Conservation (phyloP, 2,888 invertebrate species). For the Encarsia formosa region DNA sequence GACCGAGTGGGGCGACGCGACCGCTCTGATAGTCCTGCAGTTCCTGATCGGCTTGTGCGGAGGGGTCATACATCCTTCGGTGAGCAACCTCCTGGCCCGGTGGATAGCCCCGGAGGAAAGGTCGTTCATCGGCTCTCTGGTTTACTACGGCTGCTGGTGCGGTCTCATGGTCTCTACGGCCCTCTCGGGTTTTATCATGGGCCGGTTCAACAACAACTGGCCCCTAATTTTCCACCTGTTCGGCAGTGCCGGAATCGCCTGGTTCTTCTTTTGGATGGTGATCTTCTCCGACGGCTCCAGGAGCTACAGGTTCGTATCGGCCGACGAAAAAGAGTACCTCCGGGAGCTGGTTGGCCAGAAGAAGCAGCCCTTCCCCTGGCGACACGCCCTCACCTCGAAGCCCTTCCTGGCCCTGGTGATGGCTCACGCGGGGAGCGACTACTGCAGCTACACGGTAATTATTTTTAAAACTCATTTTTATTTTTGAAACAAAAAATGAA, state of each 20-base stretch:
- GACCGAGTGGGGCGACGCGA: slow-evolving; percentile 61
- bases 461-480: too few relatives aligned
- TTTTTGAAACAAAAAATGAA: too few relatives aligned
- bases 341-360: slow-evolving; percentile 27
- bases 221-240: slow-evolving; percentile 73
- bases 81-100: slow-evolving; percentile 69
- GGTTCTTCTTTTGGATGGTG: slow-evolving; percentile 64
- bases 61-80: slow-evolving; percentile 75
- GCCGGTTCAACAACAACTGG: slow-evolving; percentile 59
- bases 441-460: slow-evolving; percentile 25
- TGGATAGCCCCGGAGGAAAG: slow-evolving; percentile 74
- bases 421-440: slow-evolving; percentile 45
- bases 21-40: slow-evolving; percentile 64
- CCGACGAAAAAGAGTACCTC: slow-evolving; percentile 34
- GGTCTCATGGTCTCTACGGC: slow-evolving; percentile 59
- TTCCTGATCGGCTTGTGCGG: slow-evolving; percentile 76
- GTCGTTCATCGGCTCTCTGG: slow-evolving; percentile 67
- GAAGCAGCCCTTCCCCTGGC: slow-evolving; percentile 27
- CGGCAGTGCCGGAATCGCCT: slow-evolving; percentile 65
- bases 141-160: slow-evolving; percentile 70
- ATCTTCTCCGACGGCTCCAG: slow-evolving; percentile 37
- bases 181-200: slow-evolving; percentile 59
- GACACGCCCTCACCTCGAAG: slow-evolving; percentile 50
- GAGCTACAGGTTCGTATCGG: slow-evolving; percentile 40
- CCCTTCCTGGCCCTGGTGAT: slow-evolving; percentile 67